Conservation (phyloP, 2,113 vertebrate genomes). For the Erpornis zantholeuca region DNA sequence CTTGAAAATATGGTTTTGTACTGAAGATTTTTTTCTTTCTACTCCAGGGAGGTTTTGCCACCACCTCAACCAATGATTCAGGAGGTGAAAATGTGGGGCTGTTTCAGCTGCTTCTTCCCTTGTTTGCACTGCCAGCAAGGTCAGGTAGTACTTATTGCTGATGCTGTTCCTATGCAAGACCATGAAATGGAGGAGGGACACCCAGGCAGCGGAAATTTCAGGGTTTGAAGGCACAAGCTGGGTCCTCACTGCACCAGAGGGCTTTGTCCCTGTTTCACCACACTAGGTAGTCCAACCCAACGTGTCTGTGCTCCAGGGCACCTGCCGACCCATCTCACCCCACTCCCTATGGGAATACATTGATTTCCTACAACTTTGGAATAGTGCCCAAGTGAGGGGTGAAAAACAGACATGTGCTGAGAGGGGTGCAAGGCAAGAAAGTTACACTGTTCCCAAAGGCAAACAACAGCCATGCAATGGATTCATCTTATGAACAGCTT, state of each 20-base stretch:
- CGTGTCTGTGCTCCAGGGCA: background rate
- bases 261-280: background rate
- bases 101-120: background rate
- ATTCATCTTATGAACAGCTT: background rate
- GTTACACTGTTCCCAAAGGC: background rate
- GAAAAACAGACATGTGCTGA: background rate
- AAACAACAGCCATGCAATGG: background rate
- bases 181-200: background rate
- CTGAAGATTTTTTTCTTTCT: background rate
- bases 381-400: background rate
- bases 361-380: background rate
- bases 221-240: background rate
- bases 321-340: rapidly evolving
- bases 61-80: background rate
- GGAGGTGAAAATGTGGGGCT: background rate
- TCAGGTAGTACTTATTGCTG: background rate
- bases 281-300: rapidly evolving
- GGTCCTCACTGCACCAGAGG: background rate
- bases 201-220: background rate
- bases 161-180: background rate
- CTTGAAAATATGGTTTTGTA: background rate
- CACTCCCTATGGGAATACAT: background rate
- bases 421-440: background rate
- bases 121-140: background rate
- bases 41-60: background rate